Evolutionary conservation across 2,113 vertebrate genomes (phyloP), one percentile per base, ranked within the genome.

Genomic region (Chrysemys picta): DNA sequence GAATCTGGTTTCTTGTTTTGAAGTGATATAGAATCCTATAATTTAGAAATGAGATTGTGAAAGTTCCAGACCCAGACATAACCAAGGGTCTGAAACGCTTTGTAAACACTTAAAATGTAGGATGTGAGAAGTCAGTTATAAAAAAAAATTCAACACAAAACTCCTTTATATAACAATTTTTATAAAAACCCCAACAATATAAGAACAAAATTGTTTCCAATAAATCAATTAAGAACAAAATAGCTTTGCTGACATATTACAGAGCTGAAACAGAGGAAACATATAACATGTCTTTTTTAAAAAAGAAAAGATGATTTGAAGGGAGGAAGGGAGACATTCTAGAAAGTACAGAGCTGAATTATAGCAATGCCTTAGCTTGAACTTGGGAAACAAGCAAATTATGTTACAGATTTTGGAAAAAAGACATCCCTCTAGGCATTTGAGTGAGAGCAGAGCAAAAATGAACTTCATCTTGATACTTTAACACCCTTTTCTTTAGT

Each of bases 161-260:
- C 19, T 79, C 78, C 90, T 84, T n/a, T 50, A 4, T 85, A 17
- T 84, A 80, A 76, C 75, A 76, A 38, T 76, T 76, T 27, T 76
- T 42, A 76, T 76, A 89, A 91, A 92, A 4, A 1, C 35, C 54
- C 5, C 49, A 84, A 80, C 10, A 80, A 45, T 22, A 83, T 52
- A 84, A 96, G 78, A 86, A 42, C 1, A 7, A 14, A 93, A 31
- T 80, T 3, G 52, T 47, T 79, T 82, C 25, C 5, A 94, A 88
- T 80, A 91, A 91, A 89, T 90, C 38, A 79, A 69, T 85, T 88
- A 85, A 93, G 95, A 91, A 12, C 38, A 22, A 56, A 91, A 82
- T 22, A 78, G 27, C 2, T 93, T 91, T 88, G 11, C 10, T 90
- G 76, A 93, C 89, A 31, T 79, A 53, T 54, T 83, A 50, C 38